Percentiles rank a stretch among this genome's conserved stretches.
These are phyloP conservation scores for Girardinus metallicus DNA, from an alignment of 2,797 vertebrate species.

Conservation along the genomic window DNA sequence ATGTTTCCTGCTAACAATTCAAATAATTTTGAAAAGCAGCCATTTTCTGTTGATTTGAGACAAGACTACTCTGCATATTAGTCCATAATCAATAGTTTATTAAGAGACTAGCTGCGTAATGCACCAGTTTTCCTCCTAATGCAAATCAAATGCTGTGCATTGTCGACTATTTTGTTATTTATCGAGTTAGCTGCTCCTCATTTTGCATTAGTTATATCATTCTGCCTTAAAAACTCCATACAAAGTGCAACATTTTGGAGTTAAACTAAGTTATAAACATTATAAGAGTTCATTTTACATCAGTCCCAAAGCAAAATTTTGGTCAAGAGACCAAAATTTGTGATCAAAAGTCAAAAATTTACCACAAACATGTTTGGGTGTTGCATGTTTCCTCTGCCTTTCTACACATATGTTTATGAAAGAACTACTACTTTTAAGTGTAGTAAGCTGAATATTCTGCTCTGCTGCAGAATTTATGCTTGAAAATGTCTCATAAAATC, in stretches of 20 bases:
- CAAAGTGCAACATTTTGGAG: not conserved
- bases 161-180: not conserved
- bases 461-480: slow-evolving; percentile 1
- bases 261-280: not conserved
- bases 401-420: not conserved
- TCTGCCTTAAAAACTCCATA: not conserved
- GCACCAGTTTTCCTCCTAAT: not conserved
- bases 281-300: not conserved
- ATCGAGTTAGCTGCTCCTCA: not conserved
- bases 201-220: not conserved
- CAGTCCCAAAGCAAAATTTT: not conserved
- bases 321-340: not conserved
- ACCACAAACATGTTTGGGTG: not conserved
- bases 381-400: not conserved
- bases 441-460: not conserved
- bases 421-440: not conserved
- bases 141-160: not conserved
- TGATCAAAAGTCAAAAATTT: not conserved
- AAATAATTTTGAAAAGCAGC: not conserved
- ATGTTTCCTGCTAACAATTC: not conserved
- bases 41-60: not conserved
- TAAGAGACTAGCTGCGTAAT: not conserved
- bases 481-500: not conserved
- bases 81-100: not conserved
- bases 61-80: not conserved